Base-by-base conservation (phyloP, 2,797 vertebrate genomes). In the Epinephelus coioides region DNA sequence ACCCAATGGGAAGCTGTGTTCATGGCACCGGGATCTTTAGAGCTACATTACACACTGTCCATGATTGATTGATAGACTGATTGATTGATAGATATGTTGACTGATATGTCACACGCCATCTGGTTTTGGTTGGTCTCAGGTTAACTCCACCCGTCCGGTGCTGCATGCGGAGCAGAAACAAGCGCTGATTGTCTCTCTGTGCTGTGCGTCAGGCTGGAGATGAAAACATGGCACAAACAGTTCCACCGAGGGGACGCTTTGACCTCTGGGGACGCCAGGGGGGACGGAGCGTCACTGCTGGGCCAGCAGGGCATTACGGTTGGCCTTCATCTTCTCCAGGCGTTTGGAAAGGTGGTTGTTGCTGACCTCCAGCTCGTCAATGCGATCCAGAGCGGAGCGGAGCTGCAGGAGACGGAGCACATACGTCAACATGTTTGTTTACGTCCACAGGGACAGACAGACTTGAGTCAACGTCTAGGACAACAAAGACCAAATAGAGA, bases 321-420 rank as follows among this genome's bases (percentile, higher is more conserved):
- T 98, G 75, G 98, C 97, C 87, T 98, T 98, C 97, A 98, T 97
- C 88, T 98, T 99, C 85, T 99, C 98, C 92, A 99, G 91, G 14
- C 97, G 96, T 77, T 97, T 98, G 80, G 96, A 88, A 34, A 99
- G 92, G 82, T 98, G 97, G n/a, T 86, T 94, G 0, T 98, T 98
- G 83, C 95, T 96, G 62, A 94, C 95, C 92, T 98, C 96, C 21
- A 99, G 95, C 89, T 99, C 97, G 2, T 96, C 96, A 0, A 97
- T 95, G 73, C 96, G 96, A 85, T 98, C 97, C 90, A 98, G 76
- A 0, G 97, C 96, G 0, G 96, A 95, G 71, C 98, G 96, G 38
- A 99, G 96, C 98, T 99, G 75, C 47, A 51, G n/a, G 18, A 64
- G 5, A 34, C 2, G 0, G 21, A 34, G 34, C 6, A 34, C 34